Conservation (phyloP, 2,888 invertebrate species). For the Rotaria magnacalcarata region DNA sequence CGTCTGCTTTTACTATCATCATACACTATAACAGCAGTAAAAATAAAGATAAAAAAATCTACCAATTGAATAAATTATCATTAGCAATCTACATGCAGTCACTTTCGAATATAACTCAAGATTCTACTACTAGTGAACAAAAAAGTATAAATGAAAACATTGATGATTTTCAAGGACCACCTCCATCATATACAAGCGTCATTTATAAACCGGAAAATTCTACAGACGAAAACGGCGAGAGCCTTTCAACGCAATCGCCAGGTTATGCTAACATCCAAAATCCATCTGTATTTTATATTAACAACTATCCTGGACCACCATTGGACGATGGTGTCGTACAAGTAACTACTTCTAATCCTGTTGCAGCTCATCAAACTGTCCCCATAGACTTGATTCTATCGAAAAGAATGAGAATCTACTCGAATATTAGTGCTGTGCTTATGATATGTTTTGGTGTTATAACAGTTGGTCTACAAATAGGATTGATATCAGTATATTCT, state of each 20-base stretch:
- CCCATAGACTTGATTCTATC: background rate
- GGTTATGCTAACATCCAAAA: background rate
- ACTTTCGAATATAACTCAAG: background rate
- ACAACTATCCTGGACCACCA: constrained; percentile 12
- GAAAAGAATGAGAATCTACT: background rate
- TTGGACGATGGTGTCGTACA: background rate
- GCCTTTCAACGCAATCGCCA: background rate
- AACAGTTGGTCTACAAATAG: background rate
- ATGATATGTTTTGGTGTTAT: background rate
- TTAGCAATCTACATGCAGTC: background rate
- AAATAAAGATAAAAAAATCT: background rate
- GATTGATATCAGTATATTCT: background rate
- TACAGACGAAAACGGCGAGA: too few species aligned
- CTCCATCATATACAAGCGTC: constrained; percentile 19
- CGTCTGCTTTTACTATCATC: background rate
- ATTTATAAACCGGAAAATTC: background rate
- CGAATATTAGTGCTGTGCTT: background rate
- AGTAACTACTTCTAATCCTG: background rate
- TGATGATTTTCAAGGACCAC: background rate
- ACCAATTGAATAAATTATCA: background rate
- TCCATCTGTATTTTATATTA: background rate
- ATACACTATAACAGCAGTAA: background rate
- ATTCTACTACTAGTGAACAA: background rate
- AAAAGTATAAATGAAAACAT: background rate
- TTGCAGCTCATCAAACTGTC: background rate